Evolutionary conservation across 1,140 invertebrate species (phyloP).

Genomic region (Sitobion miscanthi): DNA sequence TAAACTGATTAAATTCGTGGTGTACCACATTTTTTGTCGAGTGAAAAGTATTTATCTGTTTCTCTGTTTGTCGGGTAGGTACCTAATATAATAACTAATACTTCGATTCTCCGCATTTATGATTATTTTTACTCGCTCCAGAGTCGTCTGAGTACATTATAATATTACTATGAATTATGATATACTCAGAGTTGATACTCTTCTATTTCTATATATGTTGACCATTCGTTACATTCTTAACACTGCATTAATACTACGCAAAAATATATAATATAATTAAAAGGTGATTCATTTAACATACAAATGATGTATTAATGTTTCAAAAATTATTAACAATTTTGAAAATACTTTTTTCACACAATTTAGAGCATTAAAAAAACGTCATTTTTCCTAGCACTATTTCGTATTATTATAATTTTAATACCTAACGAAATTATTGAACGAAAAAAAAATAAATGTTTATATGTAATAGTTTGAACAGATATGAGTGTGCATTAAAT

Average conservation of each 20-base stretch:
- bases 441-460: neutral
- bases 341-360: neutral
- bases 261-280: neutral
- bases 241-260: neutral
- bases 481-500: neutral
- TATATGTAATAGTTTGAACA: neutral
- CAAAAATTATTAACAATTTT: neutral
- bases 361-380: no score
- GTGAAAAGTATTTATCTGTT: neutral
- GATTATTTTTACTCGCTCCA: neutral
- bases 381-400: neutral
- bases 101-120: neutral
- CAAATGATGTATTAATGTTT: neutral
- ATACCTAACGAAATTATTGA: neutral
- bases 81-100: neutral
- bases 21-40: neutral
- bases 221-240: neutral
- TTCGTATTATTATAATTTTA: neutral
- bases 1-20: neutral
- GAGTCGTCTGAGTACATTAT: neutral
- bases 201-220: neutral
- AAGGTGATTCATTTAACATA: neutral
- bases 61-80: no score
- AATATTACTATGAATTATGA: neutral
- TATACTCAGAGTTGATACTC: neutral